Base-by-base conservation (phyloP, 2,888 invertebrate genomes). In the Hipparchia sbordonii region DNA sequence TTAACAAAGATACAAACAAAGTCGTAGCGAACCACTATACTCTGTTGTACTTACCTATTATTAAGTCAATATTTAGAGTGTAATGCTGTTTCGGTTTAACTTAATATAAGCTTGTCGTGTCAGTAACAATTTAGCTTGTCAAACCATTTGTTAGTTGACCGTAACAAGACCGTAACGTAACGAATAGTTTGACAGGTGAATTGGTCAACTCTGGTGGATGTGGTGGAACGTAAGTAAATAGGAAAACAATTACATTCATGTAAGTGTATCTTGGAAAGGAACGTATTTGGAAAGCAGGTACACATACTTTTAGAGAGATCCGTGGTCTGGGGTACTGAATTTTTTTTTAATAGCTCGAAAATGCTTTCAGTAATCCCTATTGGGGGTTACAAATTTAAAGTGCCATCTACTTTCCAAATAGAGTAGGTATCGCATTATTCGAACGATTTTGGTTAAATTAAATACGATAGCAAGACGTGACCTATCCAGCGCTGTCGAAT, bases 131-230 rank as follows among this genome's bases (percentile, higher is more conserved):
- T 46, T 67, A 33, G 33, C 33, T 23, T 51, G 63, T 63, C 51
- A 51, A 51, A 65, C 23, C 33, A 67, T 67, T 67, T 46, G 67
- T 67, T 13, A 65, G 72, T 77, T 77, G 76, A 71, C 72, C 73
- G 75, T 74, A 74, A 72, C 66, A 13, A 56, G 75, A 72, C 72
- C 73, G 75, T 74, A 74, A 72, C 73, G 75, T 74, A 74, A 72
- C 66, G 57, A 67, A 57, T 67, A 48, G 33, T 9, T 52, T 70
- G 70, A 63, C 72, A 72, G 70, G 57, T 72, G 60, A 70, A 67
- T 66, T 70, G 62, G 51, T 54, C 59, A 56, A 70, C 68, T 71
- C 70, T 61, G 68, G 52, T 9, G 52, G 52, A 12, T 9, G 10
- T 9, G 52, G 68, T 59, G 51, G 48, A 46, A 69, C 67, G 61